Evolutionary conservation across 2,113 vertebrate species (phyloP).

Genomic region (Perognathus longimembris): DNA sequence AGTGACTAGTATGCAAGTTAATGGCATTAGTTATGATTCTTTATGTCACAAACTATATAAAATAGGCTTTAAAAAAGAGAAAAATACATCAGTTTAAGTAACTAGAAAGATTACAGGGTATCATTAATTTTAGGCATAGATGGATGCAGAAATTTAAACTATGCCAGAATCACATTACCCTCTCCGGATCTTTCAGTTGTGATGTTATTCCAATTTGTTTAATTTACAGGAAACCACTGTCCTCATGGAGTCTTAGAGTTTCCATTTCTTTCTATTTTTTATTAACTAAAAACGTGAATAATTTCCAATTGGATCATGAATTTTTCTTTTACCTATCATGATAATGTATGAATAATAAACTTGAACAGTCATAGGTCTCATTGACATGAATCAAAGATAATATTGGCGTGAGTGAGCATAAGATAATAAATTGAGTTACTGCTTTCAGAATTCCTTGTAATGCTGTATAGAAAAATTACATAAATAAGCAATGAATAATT

Average conservation of each 20-base stretch:
- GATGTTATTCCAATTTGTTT: not conserved
- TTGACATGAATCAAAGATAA: rapidly evolving
- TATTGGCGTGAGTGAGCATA: rapidly evolving
- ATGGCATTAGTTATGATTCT: slow-evolving; percentile 48
- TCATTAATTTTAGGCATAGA: not conserved
- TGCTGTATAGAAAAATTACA: not conserved
- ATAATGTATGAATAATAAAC: not conserved
- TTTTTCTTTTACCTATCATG: not conserved
- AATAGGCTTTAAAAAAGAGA: slow-evolving; percentile 14
- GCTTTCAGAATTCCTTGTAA: not conserved
- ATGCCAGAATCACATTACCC: not conserved
- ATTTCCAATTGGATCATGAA: not conserved
- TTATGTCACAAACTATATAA: slow-evolving; percentile 52
- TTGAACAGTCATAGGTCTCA: not conserved
- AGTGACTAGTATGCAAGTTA: slow-evolving; percentile 26
- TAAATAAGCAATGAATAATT: not conserved
- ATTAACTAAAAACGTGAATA: not conserved
- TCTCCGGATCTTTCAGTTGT: not conserved
- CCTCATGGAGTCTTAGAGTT: not conserved
- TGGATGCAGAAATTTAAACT: not conserved
- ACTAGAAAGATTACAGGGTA: not conserved
- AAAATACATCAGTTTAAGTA: not conserved
- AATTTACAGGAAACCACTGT: not conserved
- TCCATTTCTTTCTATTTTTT: not conserved
- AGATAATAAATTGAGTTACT: rapidly evolving